Conservation (phyloP, 2,113 vertebrate genomes). For the Naja naja region DNA sequence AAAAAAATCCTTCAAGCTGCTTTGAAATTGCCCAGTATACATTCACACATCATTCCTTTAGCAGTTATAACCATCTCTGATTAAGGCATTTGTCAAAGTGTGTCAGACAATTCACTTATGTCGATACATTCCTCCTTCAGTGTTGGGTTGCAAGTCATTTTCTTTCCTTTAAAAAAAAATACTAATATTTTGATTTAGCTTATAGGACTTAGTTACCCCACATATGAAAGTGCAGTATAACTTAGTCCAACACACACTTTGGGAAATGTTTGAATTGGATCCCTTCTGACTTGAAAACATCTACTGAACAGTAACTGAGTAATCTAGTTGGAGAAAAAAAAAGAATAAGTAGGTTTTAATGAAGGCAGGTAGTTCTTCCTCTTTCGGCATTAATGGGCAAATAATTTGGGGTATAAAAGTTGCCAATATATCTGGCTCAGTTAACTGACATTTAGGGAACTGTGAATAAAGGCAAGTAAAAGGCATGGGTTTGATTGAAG, state of each 20-base stretch:
- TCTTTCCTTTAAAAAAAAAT: background rate
- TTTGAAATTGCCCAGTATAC: background rate
- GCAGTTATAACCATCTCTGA: background rate
- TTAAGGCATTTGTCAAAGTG: background rate
- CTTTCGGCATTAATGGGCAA: too few relatives aligned
- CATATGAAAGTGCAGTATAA: background rate
- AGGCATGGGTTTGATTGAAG: background rate
- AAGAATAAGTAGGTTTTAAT: too few relatives aligned
- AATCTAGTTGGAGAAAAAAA: too few relatives aligned
- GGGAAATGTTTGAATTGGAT: background rate
- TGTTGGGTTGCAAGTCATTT: background rate
- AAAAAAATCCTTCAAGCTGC: background rate
- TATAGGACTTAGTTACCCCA: background rate
- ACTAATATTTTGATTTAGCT: background rate
- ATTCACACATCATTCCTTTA: background rate
- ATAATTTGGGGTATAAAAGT: background rate
- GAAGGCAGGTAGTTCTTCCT: background rate
- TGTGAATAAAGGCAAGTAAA: background rate
- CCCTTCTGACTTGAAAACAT: background rate
- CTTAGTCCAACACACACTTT: background rate
- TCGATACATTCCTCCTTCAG: background rate
- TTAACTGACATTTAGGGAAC: background rate
- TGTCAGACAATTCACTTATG: background rate
- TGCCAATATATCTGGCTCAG: background rate
- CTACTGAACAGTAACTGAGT: background rate